Evolutionary conservation across 2,888 invertebrate species (phyloP), one percentile per base, ranked within the genome.

Genomic region (Selenia dentaria): DNA sequence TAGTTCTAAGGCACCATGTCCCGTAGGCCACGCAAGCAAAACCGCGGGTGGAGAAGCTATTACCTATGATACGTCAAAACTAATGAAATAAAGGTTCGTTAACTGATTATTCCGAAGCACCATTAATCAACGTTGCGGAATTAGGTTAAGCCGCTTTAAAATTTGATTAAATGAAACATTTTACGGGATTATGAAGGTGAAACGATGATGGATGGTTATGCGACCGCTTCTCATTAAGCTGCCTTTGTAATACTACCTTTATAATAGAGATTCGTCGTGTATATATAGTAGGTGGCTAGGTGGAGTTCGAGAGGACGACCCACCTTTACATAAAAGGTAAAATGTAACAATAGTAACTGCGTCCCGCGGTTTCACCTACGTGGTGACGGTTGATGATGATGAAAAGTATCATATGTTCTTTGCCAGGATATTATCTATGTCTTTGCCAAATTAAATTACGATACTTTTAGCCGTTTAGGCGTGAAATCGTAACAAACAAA

Each of bases 131-230:
- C 61, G 51, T 55, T 54, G 62, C 64, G 62, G 65, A 66, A 70
- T 73, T 64, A 56, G 61, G 67, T 70, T 58, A 65, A 59, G 62
- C 64, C 62, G 65, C 67, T 65, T 59, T 53, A 61, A 67, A 67
- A 66, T 63, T 70, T 73, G 68, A 75, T 76, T 71, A 71, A 74
- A 75, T 65, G 64, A 62, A 62, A 72, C 64, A 64, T 62, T 67
- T 63, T 57, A 53, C 54, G 50, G 57, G 60, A 57, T 67, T 64
- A 64, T 40, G 34, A 55, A 38, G 42, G 54, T 50, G 44, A 40
- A 62, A 59, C 51, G 52, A 67, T 74, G 74, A 71, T 67, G 59
- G 65, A 74, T 75, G 65, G 39, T 40, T 26, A 29, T 33, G 47
- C 42, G 35, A 38, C 41, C 50, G 26, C 18, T 25, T 28, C 37